Evolutionary conservation across 2,888 invertebrate species (phyloP).

Genomic region (Calameuta filiformis): DNA sequence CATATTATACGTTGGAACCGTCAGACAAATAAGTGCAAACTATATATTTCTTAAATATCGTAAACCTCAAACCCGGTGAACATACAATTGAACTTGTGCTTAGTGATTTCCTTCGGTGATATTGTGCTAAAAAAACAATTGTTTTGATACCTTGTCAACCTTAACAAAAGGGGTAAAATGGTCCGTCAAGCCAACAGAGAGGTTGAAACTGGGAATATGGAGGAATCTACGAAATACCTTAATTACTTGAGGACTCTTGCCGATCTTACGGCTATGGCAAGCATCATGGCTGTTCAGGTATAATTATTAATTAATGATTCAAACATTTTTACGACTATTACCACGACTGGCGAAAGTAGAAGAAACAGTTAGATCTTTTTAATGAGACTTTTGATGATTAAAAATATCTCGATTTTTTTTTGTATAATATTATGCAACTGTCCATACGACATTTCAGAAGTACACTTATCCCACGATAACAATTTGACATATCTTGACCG

Average conservation of each 20-base stretch:
- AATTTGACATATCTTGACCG: too few relatives aligned
- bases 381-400: neutral
- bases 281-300: slow-evolving; percentile 57
- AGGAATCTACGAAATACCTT: slow-evolving; percentile 46
- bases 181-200: slow-evolving; percentile 41
- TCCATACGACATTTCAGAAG: too few relatives aligned
- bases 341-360: neutral
- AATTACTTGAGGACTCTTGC: slow-evolving; percentile 51
- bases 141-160: neutral
- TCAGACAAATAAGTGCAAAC: too few relatives aligned
- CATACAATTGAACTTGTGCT: slow-evolving; percentile 1
- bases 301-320: neutral
- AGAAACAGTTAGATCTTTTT: neutral
- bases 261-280: slow-evolving; percentile 54
- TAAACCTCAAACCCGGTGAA: neutral
- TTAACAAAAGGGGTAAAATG: slow-evolving; percentile 35
- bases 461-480: too few relatives aligned
- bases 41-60: neutral
- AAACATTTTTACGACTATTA: neutral
- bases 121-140: neutral
- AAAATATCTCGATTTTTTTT: too few relatives aligned
- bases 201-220: slow-evolving; percentile 46
- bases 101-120: slow-evolving; percentile 14
- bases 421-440: too few relatives aligned
- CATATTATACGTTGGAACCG: too few relatives aligned